Conservation (phyloP, 2,113 vertebrate genomes). For the Microtus ochrogaster region DNA sequence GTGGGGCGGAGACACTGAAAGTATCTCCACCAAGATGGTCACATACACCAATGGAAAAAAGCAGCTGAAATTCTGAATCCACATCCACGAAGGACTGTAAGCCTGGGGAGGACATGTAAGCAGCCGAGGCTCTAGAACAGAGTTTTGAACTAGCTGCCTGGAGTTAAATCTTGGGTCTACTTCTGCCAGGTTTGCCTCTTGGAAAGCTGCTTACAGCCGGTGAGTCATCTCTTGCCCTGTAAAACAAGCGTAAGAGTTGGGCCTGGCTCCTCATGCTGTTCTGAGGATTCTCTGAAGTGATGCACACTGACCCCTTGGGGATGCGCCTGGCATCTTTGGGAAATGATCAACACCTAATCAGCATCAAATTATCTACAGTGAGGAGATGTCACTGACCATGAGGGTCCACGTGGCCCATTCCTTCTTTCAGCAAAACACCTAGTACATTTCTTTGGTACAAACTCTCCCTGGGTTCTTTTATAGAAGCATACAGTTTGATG, state of each 20-base stretch:
- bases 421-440: neutral
- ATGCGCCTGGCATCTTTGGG: neutral
- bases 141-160: neutral
- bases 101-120: too few relatives aligned
- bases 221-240: neutral
- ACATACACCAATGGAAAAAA: neutral
- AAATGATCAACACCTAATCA: neutral
- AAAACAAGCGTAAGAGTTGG: rapidly evolving
- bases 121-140: neutral
- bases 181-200: neutral
- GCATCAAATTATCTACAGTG: neutral
- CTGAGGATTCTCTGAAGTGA: neutral
- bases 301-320: neutral
- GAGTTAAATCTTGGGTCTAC: neutral
- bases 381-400: rapidly evolving
- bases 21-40: neutral
- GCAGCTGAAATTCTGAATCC: neutral
- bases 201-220: neutral
- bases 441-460: neutral
- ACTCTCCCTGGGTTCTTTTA: constrained; percentile 3
- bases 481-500: constrained; percentile 23
- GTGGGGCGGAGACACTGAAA: neutral
- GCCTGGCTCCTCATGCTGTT: neutral
- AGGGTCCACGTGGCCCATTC: neutral
- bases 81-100: neutral